phyloP scores from a whole-genome alignment of 2,888 invertebrate species.

The Acleris literana region DNA sequence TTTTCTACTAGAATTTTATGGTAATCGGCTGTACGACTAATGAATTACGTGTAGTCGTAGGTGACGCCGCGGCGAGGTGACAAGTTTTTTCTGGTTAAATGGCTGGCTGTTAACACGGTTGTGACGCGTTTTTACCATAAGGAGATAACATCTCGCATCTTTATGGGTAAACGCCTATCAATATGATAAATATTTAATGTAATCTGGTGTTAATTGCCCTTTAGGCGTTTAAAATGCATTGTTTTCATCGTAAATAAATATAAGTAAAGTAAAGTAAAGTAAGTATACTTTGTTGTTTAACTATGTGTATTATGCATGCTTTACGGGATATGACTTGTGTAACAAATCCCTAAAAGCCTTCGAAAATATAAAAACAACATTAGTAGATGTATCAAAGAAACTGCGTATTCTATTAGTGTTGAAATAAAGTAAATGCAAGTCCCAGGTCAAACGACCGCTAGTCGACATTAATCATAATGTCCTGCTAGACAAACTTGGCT shows the following conservation, averaged over 20 bases:
- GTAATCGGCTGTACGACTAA: slow-evolving; percentile 73
- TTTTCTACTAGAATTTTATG: slow-evolving; percentile 80
- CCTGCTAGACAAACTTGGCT: too few species aligned
- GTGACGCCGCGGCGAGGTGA: slow-evolving; percentile 56
- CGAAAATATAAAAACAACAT: neutral
- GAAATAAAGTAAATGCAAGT: slow-evolving; percentile 38
- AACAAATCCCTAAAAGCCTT: too few species aligned
- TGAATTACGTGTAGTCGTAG: slow-evolving; percentile 65
- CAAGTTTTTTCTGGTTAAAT: slow-evolving; percentile 44
- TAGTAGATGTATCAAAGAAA: neutral
- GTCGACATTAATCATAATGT: slow-evolving; percentile 53
- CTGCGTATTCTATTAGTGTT: slow-evolving; percentile 25
- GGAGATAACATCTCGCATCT: slow-evolving; percentile 22
- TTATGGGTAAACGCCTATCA: neutral
- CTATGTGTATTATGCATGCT: too few species aligned
- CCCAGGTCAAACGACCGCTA: slow-evolving; percentile 54
- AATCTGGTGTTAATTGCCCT: neutral
- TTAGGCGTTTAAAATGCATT: neutral
- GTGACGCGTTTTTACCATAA: slow-evolving; percentile 43
- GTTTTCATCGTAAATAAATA: neutral
- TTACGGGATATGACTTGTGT: too few species aligned
- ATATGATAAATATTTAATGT: neutral
- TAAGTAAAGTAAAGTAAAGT: too few species aligned
- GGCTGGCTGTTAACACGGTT: slow-evolving; percentile 35
- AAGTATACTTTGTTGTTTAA: too few species aligned